phyloP scores from a whole-genome alignment of 2,797 vertebrate species.

The Tragopan temminckii region DNA sequence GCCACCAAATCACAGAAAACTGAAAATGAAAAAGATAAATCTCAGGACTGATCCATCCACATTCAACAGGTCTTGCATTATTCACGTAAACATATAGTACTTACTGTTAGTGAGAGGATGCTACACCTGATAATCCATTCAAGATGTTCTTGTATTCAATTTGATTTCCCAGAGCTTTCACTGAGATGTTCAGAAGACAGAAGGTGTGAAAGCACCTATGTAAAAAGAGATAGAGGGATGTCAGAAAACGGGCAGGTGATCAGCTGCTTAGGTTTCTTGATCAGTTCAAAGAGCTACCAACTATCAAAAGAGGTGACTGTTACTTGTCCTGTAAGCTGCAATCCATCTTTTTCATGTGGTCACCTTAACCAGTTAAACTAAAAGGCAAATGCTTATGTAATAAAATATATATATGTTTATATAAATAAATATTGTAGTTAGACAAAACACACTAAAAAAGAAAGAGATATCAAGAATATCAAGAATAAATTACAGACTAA shows the following conservation, averaged over 20 bases:
- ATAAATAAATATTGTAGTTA: neutral
- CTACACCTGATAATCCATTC: neutral
- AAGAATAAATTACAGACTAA: neutral
- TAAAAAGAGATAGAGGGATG: neutral
- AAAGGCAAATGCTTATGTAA: neutral
- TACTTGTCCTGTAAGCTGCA: neutral
- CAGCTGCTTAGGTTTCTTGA: neutral
- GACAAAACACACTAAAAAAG: neutral
- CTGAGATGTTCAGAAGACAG: neutral
- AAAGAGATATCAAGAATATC: too few species aligned
- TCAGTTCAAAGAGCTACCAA: neutral
- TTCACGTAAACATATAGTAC: neutral
- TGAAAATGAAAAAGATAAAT: neutral
- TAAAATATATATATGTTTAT: too few species aligned
- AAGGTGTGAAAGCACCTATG: neutral
- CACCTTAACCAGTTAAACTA: neutral
- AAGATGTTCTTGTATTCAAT: neutral
- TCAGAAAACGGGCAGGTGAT: neutral
- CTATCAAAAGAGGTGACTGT: neutral
- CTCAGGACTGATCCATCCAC: neutral
- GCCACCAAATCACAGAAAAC: neutral
- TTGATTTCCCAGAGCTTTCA: neutral
- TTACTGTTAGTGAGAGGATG: neutral
- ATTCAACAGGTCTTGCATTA: neutral
- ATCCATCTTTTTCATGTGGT: neutral